phyloP scores from a whole-genome alignment of 2,888 invertebrate species.

The Cataglyphis rosenhaueri region DNA sequence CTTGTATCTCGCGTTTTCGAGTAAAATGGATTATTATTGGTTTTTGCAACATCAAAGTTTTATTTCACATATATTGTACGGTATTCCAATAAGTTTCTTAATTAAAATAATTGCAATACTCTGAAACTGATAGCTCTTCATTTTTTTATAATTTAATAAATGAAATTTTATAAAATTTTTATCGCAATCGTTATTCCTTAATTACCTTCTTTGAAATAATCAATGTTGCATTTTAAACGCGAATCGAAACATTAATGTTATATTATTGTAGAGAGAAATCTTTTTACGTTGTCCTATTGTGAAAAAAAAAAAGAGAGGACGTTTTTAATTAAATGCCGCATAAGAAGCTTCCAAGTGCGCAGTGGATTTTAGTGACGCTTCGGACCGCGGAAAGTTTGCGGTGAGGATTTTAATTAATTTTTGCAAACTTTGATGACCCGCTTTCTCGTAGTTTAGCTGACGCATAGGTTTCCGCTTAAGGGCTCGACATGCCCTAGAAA shows the following conservation, averaged over 20 bases:
- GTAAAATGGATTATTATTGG: background rate
- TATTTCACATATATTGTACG: background rate
- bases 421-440: conserved; percentile 35
- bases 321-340: conserved; percentile 37
- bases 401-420: conserved; percentile 52
- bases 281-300: background rate
- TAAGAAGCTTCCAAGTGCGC: conserved; percentile 21
- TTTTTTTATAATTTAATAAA: conserved; percentile 13
- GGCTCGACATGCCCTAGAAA: conserved; percentile 5
- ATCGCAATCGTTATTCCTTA: background rate
- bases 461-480: background rate
- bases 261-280: conserved; percentile 4
- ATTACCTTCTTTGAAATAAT: background rate
- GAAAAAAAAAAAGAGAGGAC: background rate
- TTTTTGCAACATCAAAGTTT: background rate
- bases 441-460: conserved; percentile 16
- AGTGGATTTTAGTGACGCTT: conserved; percentile 20
- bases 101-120: conserved; percentile 14
- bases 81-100: conserved; percentile 3
- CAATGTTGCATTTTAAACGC: background rate
- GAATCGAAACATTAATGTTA: background rate
- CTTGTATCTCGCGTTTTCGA: background rate
- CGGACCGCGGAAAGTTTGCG: conserved; percentile 35
- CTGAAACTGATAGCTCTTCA: background rate
- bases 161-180: background rate